Percentiles rank a stretch among this genome's conserved stretches.
Conservation (phyloP, 2,113 vertebrate genomes). For the Microtus ochrogaster region DNA sequence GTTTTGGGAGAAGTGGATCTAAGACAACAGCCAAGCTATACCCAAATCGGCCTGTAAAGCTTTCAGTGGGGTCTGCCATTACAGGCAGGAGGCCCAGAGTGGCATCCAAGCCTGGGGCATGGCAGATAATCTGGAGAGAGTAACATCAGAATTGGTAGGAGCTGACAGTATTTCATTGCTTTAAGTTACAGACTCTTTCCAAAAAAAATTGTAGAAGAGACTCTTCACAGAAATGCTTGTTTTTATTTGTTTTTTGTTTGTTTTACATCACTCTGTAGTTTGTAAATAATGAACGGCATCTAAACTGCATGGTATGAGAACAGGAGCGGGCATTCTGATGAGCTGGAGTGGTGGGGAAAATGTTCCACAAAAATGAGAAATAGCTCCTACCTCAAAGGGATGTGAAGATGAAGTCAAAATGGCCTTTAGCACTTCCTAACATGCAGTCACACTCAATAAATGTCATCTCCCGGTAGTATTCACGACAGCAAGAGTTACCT, state of each 20-base stretch:
- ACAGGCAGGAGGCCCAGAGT: neutral
- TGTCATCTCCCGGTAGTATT: neutral
- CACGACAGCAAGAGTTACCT: neutral
- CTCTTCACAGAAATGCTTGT: neutral
- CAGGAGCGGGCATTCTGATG: neutral
- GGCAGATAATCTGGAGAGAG: neutral
- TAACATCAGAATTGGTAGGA: neutral
- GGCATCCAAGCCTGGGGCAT: neutral
- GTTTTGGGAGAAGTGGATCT: neutral
- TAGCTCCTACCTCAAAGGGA: neutral
- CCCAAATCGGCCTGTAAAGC: neutral
- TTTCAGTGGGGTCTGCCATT: neutral
- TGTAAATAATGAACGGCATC: neutral
- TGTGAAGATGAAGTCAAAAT: conserved; percentile 22
- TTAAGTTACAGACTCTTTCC: neutral
- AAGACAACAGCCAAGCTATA: neutral
- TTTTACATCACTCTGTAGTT: neutral
- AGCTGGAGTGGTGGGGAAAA: neutral
- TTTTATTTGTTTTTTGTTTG: neutral
- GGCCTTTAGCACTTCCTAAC: neutral
- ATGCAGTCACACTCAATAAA: neutral
- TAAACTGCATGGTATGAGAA: neutral
- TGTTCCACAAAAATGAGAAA: neutral
- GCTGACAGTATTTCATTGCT: neutral
- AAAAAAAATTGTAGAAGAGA: neutral